Base-by-base conservation (phyloP, 2,888 invertebrate genomes). In the Cephus pygmeus region DNA sequence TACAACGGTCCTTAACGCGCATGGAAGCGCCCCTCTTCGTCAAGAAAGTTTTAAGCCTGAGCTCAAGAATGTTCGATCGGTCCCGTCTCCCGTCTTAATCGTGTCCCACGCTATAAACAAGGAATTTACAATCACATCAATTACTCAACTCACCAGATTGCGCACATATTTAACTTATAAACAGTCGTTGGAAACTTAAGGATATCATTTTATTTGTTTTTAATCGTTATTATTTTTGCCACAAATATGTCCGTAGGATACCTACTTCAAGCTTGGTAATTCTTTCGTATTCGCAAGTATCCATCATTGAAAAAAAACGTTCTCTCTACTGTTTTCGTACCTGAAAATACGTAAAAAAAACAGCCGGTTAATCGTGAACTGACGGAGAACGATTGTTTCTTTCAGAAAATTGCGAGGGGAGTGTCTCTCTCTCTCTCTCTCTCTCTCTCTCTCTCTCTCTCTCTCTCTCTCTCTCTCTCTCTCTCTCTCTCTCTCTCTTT, bases 71-170 rank as follows among this genome's bases (percentile, higher is more conserved):
- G 9, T 23, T 80, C 75, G 34, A n/a, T 71, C 35, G 34, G 31
- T 73, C 34, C 40, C 36, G 36, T 35, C 69, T 73, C 36, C 69
- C 75, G 68, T 76, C 31, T 75, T 34, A 40, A 73, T 75, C 79
- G 71, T 73, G 74, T 71, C 6, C 71, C 76, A 36, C 75, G 76
- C 73, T 36, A 82, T 74, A 80, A 82, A 81, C 80, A 79, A 81
- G 79, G 75, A 80, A 81, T 82, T 76, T 81, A 79, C 82, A 83
- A 77, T 81, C 81, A 82, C 80, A 77, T 80, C 79, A 73, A 79
- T 81, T 81, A 79, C 71, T 80, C 76, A 69, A 77, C 69, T 76
- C 75, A 40, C 71, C 78, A 68, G 56, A 77, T 75, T 75, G 71
- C 78, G 75, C 78, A 77, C 71, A 76, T 75, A 76, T 76, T 36